Conservation (phyloP, 2,888 invertebrate species). For the Epicampocera succincta region DNA sequence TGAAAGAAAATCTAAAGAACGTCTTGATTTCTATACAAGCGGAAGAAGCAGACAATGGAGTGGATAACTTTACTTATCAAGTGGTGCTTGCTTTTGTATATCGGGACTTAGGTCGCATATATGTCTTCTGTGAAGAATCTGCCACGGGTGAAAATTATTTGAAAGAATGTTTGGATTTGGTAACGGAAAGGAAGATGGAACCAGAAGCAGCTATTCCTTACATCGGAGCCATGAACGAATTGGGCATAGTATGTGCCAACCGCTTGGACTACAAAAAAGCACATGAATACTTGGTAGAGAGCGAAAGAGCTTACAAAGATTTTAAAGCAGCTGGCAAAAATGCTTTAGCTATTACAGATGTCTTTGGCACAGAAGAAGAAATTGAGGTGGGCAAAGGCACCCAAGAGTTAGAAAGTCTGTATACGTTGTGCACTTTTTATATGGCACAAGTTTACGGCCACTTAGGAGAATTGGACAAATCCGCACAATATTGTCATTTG, state of each 20-base stretch:
- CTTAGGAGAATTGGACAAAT: conserved; percentile 88
- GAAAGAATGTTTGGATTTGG: conserved; percentile 84
- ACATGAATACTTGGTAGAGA: conserved; percentile 84
- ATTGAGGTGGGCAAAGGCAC: conserved; percentile 83
- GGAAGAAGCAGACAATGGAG: conserved; percentile 74
- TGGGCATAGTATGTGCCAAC: conserved; percentile 91
- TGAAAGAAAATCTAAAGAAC: conserved; percentile 83
- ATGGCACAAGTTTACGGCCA: conserved; percentile 92
- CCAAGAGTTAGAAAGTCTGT: conserved; percentile 87
- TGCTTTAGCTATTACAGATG: conserved; percentile 84
- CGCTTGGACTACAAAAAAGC: conserved; percentile 87
- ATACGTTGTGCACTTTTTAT: conserved; percentile 93
- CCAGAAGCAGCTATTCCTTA: conserved; percentile 86
- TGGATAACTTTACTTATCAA: conserved; percentile 76
- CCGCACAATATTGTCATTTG: conserved; percentile 92
- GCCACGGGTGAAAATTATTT: conserved; percentile 88
- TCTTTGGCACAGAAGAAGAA: conserved; percentile 83
- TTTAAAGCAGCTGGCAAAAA: conserved; percentile 84
- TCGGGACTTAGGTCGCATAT: conserved; percentile 89
- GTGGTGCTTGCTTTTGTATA: conserved; percentile 86
- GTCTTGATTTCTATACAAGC: conserved; percentile 73
- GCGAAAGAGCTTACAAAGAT: conserved; percentile 84
- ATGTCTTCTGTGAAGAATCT: conserved; percentile 90
- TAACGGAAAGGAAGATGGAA: conserved; percentile 83
- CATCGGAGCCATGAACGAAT: conserved; percentile 89